Percentiles rank a stretch among this genome's conserved stretches.
Evolutionary conservation across 2,113 vertebrate genomes (phyloP).

Genomic region (Hippocampus barbouri): DNA sequence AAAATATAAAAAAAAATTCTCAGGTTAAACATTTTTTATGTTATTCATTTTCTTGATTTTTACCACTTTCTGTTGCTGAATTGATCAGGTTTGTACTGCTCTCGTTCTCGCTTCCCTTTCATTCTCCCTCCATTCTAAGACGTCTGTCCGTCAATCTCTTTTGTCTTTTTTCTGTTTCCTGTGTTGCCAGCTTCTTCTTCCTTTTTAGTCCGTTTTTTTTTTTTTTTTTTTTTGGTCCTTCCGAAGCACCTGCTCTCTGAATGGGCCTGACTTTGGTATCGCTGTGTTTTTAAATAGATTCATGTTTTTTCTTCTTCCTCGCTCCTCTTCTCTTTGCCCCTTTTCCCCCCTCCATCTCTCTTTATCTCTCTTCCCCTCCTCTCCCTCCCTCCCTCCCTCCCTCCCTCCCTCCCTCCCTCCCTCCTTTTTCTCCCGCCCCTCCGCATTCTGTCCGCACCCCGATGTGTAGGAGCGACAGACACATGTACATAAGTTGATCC

Average conservation of each 20-base stretch:
- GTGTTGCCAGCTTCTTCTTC: conserved; percentile 44
- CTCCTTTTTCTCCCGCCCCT: conserved; percentile 53
- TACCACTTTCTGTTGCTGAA: not conserved
- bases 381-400: conserved; percentile 21
- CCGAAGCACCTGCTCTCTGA: conserved; percentile 59
- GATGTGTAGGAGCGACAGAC: conserved; percentile 72
- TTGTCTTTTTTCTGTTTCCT: conserved; percentile 56
- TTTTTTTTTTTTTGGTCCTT: conserved; percentile 31
- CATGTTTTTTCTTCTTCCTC: conserved; percentile 75
- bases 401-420: conserved; percentile 37
- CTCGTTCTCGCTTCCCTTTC: conserved; percentile 59
- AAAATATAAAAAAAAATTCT: not conserved
- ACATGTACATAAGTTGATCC: conserved; percentile 75
- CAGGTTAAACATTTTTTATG: conserved; percentile 12
- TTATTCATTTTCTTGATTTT: conserved; percentile 7
- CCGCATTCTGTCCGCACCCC: conserved; percentile 71
- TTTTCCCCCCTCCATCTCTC: conserved; percentile 47
- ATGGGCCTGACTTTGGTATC: conserved; percentile 68
- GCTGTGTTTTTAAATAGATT: conserved; percentile 73
- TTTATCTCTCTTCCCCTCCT: conserved; percentile 63
- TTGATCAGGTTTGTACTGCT: conserved; percentile 37
- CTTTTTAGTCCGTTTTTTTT: not conserved
- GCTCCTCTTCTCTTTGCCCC: conserved; percentile 62
- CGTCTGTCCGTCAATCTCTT: conserved; percentile 56
- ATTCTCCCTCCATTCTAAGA: conserved; percentile 63